Conservation (phyloP, 2,113 vertebrate genomes). For the Myotis brandtii region DNA sequence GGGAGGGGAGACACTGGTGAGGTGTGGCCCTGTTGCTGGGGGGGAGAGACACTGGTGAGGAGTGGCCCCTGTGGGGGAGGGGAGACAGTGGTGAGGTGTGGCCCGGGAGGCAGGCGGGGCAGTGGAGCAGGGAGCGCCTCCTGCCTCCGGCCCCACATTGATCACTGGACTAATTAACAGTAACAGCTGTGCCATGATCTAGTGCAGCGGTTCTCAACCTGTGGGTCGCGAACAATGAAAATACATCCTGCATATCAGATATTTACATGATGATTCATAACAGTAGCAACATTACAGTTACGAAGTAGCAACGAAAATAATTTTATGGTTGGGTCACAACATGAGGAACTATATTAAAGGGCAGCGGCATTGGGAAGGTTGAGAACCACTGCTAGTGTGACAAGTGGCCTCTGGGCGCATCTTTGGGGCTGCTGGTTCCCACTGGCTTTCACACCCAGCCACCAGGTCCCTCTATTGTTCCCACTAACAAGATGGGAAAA, state of each 20-base stretch:
- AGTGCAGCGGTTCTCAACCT: no score
- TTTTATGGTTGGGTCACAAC: no score
- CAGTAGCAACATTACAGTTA: no score
- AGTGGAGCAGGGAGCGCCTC: background rate
- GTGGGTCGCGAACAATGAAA: no score
- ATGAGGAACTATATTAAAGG: no score
- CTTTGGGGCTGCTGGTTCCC: background rate
- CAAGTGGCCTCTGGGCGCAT: background rate
- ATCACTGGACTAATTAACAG: background rate
- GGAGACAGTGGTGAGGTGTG: no score
- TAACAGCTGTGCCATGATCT: fast-evolving
- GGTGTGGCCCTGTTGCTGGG: fast-evolving
- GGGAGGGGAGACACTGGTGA: background rate
- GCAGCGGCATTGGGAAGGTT: no score
- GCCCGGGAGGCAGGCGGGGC: fast-evolving
- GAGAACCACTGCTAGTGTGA: no score
- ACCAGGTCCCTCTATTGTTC: fast-evolving
- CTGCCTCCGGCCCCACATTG: fast-evolving
- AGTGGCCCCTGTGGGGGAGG: background rate
- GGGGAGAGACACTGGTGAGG: background rate
- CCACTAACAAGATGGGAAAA: background rate
- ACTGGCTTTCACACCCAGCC: background rate
- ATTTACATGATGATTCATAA: no score
- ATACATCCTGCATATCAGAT: no score
- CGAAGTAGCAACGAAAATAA: no score